Conservation (phyloP, 2,888 invertebrate species). For the Dyspetes luteomarginatus region DNA sequence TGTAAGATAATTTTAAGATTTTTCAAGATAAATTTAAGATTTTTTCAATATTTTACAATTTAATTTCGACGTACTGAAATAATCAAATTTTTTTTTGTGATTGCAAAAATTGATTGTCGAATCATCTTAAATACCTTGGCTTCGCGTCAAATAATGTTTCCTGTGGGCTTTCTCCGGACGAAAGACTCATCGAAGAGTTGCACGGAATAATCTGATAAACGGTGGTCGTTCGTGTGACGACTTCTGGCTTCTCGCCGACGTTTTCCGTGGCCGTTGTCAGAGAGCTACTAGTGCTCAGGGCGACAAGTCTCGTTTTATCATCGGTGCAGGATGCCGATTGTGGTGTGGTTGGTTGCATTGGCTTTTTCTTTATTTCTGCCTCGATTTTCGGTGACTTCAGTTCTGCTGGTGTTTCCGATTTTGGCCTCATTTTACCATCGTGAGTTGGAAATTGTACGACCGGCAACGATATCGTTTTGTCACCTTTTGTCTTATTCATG, state of each 20-base stretch:
- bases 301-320: conserved; percentile 56
- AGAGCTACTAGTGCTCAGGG: conserved; percentile 53
- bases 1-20: no score
- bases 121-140: conserved; percentile 69
- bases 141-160: conserved; percentile 73
- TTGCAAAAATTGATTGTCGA: no score
- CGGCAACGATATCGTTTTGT: conserved; percentile 87
- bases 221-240: conserved; percentile 60
- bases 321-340: conserved; percentile 15
- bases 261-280: conserved; percentile 48
- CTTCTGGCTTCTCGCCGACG: conserved; percentile 46
- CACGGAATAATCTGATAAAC: conserved; percentile 73
- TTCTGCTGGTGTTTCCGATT: conserved; percentile 73
- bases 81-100: no score
- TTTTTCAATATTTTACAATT: no score
- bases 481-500: conserved; percentile 90
- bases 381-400: conserved; percentile 66
- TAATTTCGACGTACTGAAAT: not conserved
- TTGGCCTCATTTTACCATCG: conserved; percentile 86
- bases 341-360: conserved; percentile 49
- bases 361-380: conserved; percentile 68
- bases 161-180: conserved; percentile 69
- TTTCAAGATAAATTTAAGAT: no score
- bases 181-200: conserved; percentile 64
- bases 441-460: conserved; percentile 90